These are phyloP conservation scores for Papilio demoleus DNA, from an alignment of 2,888 invertebrate genomes.

Conservation along the genomic window DNA sequence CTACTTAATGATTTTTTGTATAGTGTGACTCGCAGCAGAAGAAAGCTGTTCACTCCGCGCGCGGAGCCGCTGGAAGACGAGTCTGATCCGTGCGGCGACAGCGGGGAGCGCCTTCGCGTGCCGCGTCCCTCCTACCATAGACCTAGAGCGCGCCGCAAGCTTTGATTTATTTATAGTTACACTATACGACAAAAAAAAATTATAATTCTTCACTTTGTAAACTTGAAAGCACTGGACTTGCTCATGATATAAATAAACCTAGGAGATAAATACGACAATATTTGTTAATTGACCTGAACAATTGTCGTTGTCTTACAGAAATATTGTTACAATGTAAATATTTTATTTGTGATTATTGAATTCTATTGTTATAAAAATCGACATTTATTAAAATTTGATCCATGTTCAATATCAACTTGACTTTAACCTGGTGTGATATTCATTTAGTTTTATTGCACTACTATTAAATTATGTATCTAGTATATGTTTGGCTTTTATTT, in stretches of 20 bases:
- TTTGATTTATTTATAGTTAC: slow-evolving; percentile 48
- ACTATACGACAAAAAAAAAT: slow-evolving; percentile 28
- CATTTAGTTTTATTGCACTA: neutral
- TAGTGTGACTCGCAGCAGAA: slow-evolving; percentile 70
- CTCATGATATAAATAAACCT: neutral
- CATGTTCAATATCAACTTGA: neutral
- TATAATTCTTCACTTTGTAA: neutral
- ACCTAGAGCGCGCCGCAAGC: slow-evolving; percentile 65
- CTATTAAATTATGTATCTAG: slow-evolving; percentile 1
- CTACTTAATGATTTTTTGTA: neutral
- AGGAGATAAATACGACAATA: neutral
- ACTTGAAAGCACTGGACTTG: neutral
- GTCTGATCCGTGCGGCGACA: slow-evolving; percentile 55
- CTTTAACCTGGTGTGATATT: neutral
- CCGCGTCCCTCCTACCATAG: slow-evolving; percentile 75
- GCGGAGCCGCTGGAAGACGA: slow-evolving; percentile 74
- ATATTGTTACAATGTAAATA: slow-evolving; percentile 17
- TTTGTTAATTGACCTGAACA: neutral
- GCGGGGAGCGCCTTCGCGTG: slow-evolving; percentile 62
- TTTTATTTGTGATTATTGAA: neutral
- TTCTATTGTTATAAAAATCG: slow-evolving; percentile 1
- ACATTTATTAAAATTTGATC: neutral
- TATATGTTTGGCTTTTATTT: slow-evolving; percentile 4
- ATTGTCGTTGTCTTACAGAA: slow-evolving; percentile 4
- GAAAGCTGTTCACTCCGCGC: slow-evolving; percentile 77